phyloP scores from a whole-genome alignment of 2,888 invertebrate species.

The Xestia c-nigrum region DNA sequence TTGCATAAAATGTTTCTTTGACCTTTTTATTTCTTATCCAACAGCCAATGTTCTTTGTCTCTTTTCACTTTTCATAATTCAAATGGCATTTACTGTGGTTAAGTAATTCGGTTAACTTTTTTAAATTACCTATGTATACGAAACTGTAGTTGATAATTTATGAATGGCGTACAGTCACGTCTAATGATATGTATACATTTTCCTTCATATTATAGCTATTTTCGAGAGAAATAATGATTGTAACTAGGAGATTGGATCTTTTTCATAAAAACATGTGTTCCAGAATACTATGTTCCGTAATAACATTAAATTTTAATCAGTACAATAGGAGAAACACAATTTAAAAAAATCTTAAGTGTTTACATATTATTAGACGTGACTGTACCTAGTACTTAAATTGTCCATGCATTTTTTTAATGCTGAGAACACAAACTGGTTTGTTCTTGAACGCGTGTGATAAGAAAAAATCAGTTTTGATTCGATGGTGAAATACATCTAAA shows the following conservation, averaged over 20 bases:
- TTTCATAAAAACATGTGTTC: no score
- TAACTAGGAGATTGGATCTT: no score
- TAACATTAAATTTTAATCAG: no score
- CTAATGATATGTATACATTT: no score
- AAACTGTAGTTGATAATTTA: not conserved
- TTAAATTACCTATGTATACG: not conserved
- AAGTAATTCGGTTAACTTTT: constrained; percentile 42
- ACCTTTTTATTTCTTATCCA: constrained; percentile 50
- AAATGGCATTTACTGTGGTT: constrained; percentile 58
- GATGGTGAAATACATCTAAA: not conserved
- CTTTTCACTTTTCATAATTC: constrained; percentile 58
- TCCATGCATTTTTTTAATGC: no score
- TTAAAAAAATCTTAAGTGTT: no score
- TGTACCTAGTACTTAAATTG: no score
- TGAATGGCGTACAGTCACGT: not conserved
- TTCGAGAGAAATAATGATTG: no score
- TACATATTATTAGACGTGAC: no score
- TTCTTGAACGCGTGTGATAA: not conserved
- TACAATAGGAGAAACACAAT: no score
- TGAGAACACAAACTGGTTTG: not conserved
- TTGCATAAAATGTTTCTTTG: constrained; percentile 52
- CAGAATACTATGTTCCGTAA: no score
- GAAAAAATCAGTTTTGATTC: not conserved
- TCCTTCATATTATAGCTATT: no score
- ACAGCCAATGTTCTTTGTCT: constrained; percentile 23